These are phyloP conservation scores for Drosophila chauvacae DNA, from an alignment of 1,140 invertebrate species.

Conservation along the genomic window DNA sequence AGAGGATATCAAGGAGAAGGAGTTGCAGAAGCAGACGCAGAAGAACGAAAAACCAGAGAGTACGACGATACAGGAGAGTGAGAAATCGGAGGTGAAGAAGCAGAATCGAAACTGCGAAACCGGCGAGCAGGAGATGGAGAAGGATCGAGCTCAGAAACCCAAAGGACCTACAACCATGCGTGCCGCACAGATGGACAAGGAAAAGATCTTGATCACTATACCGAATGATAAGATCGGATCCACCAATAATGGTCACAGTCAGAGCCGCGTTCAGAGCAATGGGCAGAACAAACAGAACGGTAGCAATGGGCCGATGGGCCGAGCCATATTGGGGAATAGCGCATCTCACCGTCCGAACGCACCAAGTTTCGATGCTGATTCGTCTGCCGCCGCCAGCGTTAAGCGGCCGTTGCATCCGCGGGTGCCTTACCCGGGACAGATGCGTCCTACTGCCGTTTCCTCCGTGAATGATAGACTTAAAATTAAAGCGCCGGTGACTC, in stretches of 20 bases:
- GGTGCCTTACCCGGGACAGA: not conserved
- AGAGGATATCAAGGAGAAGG: not conserved
- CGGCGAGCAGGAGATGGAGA: not conserved
- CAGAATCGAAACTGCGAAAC: not conserved
- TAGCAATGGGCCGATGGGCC: too few species aligned
- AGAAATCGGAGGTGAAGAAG: not conserved
- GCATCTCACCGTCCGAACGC: slow-evolving; percentile 28
- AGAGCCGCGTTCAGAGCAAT: slow-evolving; percentile 19
- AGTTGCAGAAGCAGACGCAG: not conserved
- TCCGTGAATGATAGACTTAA: slow-evolving; percentile 71
- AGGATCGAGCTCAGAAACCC: not conserved
- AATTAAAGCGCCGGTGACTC: not conserved
- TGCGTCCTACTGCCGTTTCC: slow-evolving; percentile 35
- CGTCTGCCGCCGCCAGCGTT: not conserved
- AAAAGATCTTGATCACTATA: slow-evolving; percentile 18
- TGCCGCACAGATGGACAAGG: slow-evolving; percentile 9
- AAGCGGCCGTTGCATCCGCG: slow-evolving; percentile 39
- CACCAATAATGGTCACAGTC: slow-evolving; percentile 13
- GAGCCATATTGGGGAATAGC: slow-evolving; percentile 66
- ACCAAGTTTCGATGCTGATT: not conserved
- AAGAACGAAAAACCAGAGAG: not conserved
- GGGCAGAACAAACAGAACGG: slow-evolving; percentile 18
- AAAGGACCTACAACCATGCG: not conserved
- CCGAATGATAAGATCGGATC: slow-evolving; percentile 5
- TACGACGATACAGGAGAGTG: not conserved